phyloP scores from a whole-genome alignment of 2,797 vertebrate genomes.

The Aphelocoma californica region DNA sequence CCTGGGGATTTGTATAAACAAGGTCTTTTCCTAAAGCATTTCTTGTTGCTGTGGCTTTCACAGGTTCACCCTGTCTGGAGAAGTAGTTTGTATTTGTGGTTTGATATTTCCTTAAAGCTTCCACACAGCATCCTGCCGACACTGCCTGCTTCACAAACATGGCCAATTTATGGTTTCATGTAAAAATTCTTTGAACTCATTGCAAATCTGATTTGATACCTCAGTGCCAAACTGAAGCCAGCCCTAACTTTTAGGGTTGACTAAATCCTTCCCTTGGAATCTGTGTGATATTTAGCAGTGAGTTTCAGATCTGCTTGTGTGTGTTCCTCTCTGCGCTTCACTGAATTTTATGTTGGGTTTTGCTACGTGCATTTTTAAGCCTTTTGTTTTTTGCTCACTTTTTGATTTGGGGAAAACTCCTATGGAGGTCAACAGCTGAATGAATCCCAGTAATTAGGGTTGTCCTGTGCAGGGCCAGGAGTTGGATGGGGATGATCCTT shows the following conservation, averaged over 20 bases:
- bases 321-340: neutral
- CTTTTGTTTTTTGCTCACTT: neutral
- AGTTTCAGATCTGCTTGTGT: neutral
- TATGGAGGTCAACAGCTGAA: neutral
- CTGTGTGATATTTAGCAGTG: neutral
- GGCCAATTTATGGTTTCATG: neutral
- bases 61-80: neutral
- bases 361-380: neutral
- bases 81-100: neutral
- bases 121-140: neutral
- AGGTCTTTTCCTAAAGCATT: neutral
- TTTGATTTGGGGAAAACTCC: neutral
- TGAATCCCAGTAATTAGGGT: neutral
- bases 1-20: neutral
- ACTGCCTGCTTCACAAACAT: neutral
- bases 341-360: neutral
- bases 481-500: neutral
- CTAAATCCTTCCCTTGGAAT: neutral
- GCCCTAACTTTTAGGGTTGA: neutral
- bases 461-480: neutral
- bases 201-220: neutral
- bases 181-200: neutral
- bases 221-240: neutral
- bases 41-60: constrained; percentile 1
- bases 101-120: neutral